Conservation (phyloP, 2,888 invertebrate genomes). For the Argyresthia albistria region DNA sequence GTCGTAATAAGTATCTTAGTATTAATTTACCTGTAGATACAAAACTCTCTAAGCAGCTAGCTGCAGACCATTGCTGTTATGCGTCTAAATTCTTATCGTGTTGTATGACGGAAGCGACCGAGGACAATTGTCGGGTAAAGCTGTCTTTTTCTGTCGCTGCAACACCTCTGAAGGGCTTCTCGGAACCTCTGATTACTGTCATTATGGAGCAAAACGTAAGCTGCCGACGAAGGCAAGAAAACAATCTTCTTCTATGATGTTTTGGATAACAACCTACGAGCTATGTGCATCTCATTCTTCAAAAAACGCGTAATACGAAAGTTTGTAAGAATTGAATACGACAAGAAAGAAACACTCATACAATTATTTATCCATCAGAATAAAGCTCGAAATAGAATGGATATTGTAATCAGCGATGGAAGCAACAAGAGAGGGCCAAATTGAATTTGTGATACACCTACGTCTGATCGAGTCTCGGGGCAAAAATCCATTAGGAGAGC, state of each 20-base stretch:
- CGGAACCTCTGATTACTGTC: slow-evolving; percentile 19
- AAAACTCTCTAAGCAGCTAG: no score
- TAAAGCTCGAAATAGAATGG: not conserved
- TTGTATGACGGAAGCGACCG: slow-evolving; percentile 6
- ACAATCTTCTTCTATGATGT: not conserved
- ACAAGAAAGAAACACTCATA: no score
- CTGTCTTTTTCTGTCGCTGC: slow-evolving; percentile 15
- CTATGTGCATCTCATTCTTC: no score
- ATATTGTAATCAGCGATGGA: not conserved
- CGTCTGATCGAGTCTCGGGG: slow-evolving; percentile 3
- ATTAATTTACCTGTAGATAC: no score
- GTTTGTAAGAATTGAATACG: no score
- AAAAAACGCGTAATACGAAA: no score
- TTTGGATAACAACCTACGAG: no score
- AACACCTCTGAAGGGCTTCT: slow-evolving; percentile 14
- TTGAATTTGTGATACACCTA: slow-evolving; percentile 6
- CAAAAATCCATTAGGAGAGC: slow-evolving; percentile 6
- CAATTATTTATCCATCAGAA: slow-evolving; percentile 2
- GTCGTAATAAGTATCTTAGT: no score
- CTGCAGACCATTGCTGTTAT: no score
- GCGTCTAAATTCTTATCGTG: not conserved
- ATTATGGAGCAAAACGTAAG: slow-evolving; percentile 19
- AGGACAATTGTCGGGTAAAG: slow-evolving; percentile 13
- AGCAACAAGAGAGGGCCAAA: slow-evolving; percentile 2
- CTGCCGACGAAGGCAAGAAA: not conserved